These are phyloP conservation scores for Clavelina lepadiformis DNA, from an alignment of 23 tunicate species.

Conservation along the genomic window DNA sequence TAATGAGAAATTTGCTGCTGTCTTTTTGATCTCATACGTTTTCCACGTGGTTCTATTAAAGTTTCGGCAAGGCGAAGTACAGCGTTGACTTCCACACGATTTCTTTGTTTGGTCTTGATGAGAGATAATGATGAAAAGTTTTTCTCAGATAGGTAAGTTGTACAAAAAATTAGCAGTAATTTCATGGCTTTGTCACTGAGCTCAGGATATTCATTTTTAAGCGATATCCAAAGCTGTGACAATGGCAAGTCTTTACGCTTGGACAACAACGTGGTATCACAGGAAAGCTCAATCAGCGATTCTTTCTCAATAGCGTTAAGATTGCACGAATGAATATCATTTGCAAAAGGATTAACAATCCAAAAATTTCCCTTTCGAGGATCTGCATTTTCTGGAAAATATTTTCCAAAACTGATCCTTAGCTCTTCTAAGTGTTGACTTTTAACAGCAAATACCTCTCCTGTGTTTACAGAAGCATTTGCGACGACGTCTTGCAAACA, in stretches of 20 bases:
- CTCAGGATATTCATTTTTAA: slow-evolving; percentile 53
- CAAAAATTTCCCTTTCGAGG: slow-evolving; percentile 52
- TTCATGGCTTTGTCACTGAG: slow-evolving; percentile 58
- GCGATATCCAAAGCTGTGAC: slow-evolving; percentile 56
- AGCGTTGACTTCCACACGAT: slow-evolving; percentile 37
- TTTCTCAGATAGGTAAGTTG: slow-evolving; percentile 49
- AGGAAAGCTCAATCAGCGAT: slow-evolving; percentile 59
- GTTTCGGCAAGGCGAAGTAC: slow-evolving; percentile 30
- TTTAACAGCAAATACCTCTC: slow-evolving; percentile 43
- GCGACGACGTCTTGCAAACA: slow-evolving; percentile 50
- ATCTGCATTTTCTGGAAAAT: slow-evolving; percentile 61
- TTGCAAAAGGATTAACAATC: slow-evolving; percentile 25
- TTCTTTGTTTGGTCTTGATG: slow-evolving; percentile 50
- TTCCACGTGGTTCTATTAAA: slow-evolving; percentile 31
- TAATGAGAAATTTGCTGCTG: slow-evolving; percentile 25
- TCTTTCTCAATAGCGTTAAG: slow-evolving; percentile 40
- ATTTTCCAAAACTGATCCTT: slow-evolving; percentile 45
- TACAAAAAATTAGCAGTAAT: slow-evolving; percentile 51
- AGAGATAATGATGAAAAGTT: slow-evolving; percentile 52
- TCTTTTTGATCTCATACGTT: slow-evolving; percentile 35
- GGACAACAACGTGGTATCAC: slow-evolving; percentile 44
- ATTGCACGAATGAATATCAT: slow-evolving; percentile 24
- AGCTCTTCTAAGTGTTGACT: slow-evolving; percentile 39
- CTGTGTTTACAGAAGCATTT: slow-evolving; percentile 48
- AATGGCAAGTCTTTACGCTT: slow-evolving; percentile 56